Conservation (phyloP, 2,797 vertebrate species). For the Rhinichthys osculus region DNA sequence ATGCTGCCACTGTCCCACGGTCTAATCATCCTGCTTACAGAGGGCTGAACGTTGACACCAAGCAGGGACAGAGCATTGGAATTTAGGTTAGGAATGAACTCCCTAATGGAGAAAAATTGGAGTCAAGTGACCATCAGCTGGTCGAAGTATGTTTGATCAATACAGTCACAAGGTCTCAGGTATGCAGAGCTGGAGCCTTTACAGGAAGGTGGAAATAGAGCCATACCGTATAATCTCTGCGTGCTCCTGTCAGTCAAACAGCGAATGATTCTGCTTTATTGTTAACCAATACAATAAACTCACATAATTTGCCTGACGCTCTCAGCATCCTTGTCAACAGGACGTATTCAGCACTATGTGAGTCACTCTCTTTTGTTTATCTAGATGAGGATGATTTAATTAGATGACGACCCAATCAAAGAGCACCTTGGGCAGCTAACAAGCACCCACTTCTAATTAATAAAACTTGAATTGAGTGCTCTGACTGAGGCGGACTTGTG, state of each 20-base stretch:
- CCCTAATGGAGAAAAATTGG: conserved; percentile 81
- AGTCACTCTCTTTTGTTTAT: conserved; percentile 40
- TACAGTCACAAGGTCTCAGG: conserved; percentile 87
- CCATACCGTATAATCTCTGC: not conserved
- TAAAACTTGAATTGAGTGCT: conserved; percentile 26
- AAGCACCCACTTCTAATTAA: conserved; percentile 33
- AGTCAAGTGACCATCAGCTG: conserved; percentile 94
- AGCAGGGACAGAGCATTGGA: conserved; percentile 43
- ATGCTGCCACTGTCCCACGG: conserved; percentile 11
- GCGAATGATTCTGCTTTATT: conserved; percentile 25
- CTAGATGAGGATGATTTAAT: conserved; percentile 30
- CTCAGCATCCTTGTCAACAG: conserved; percentile 4
- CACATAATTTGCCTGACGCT: conserved; percentile 14
- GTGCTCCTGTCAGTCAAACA: conserved; percentile 24
- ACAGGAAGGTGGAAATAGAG: conserved; percentile 61
- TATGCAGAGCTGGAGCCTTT: conserved; percentile 77
- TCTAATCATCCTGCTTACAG: conserved; percentile 27
- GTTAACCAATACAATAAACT: conserved; percentile 45
- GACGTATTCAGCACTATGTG: conserved; percentile 1
- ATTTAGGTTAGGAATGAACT: conserved; percentile 65
- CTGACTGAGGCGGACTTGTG: not conserved
- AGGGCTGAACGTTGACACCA: conserved; percentile 30
- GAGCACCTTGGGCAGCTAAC: conserved; percentile 27
- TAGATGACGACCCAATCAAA: conserved; percentile 31
- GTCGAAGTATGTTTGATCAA: conserved; percentile 83